Conservation (phyloP, 2,113 vertebrate species). For the Grantiella picta region DNA sequence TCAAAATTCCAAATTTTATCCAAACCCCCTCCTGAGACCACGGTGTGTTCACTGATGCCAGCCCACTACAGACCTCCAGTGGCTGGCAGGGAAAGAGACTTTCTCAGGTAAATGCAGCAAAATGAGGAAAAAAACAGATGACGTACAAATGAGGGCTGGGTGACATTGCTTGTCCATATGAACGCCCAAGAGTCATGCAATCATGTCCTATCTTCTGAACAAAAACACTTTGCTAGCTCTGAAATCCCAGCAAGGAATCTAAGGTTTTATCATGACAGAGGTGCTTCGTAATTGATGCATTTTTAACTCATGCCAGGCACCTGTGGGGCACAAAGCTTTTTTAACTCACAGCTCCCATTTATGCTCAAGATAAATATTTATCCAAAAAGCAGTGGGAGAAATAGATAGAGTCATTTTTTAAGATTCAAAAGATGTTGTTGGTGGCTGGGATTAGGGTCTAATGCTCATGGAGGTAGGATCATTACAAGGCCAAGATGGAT, state of each 20-base stretch:
- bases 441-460: not conserved
- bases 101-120: not conserved
- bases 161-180: not conserved
- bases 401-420: not conserved
- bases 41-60: not conserved
- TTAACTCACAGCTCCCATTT: not conserved
- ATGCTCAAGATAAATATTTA: not conserved
- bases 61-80: not conserved
- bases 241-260: not conserved
- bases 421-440: not conserved
- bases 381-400: not conserved
- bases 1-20: not conserved
- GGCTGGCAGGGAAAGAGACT: not conserved
- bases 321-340: not conserved
- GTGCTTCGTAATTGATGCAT: accelerated
- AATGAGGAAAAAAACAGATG: not conserved
- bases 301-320: not conserved
- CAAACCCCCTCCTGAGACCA: accelerated
- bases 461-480: not conserved
- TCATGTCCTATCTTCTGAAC: not conserved
- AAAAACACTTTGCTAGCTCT: not conserved
- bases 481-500: not conserved
- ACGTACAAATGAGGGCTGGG: not conserved
- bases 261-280: not conserved
- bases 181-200: not conserved